phyloP scores from a whole-genome alignment of 2,113 vertebrate species.

The Oncorhynchus gorbuscha region DNA sequence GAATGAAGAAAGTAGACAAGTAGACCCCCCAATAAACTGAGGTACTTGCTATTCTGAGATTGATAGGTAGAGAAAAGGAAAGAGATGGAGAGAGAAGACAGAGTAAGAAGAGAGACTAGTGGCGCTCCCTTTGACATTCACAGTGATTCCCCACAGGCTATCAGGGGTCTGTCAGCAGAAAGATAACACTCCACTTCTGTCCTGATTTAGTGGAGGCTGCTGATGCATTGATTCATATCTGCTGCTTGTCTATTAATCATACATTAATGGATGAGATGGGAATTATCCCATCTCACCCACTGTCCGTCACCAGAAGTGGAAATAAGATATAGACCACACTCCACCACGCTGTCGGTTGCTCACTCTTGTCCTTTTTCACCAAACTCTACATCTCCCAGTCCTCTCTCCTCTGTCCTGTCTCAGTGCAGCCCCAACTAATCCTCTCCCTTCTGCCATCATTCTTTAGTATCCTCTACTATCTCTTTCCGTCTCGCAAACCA shows the following conservation, averaged over 20 bases:
- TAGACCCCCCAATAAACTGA: neutral
- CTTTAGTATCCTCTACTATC: neutral
- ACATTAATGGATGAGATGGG: constrained; percentile 66
- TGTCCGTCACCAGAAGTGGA: constrained; percentile 42
- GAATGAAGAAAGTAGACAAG: neutral
- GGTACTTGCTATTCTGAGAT: too few relatives aligned
- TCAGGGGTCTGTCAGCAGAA: constrained; percentile 53
- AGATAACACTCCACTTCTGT: constrained; percentile 59
- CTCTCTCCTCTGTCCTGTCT: too few relatives aligned
- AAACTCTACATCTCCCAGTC: neutral
- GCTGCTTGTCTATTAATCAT: constrained; percentile 64
- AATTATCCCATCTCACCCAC: constrained; percentile 47
- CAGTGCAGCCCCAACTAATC: too few relatives aligned
- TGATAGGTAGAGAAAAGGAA: neutral
- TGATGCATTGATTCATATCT: constrained; percentile 70
- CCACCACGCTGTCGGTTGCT: neutral
- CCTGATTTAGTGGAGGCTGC: constrained; percentile 56
- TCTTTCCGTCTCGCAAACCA: neutral
- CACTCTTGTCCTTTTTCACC: constrained; percentile 26
- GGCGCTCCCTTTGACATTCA: constrained; percentile 39
- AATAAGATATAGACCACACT: constrained; percentile 30
- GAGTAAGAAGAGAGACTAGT: neutral
- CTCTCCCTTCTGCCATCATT: too few relatives aligned
- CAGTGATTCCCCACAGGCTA: constrained; percentile 31
- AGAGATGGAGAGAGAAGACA: neutral